Evolutionary conservation across 2,888 invertebrate genomes (phyloP), one percentile per base, ranked within the genome.

Genomic region (Macropis europaea): DNA sequence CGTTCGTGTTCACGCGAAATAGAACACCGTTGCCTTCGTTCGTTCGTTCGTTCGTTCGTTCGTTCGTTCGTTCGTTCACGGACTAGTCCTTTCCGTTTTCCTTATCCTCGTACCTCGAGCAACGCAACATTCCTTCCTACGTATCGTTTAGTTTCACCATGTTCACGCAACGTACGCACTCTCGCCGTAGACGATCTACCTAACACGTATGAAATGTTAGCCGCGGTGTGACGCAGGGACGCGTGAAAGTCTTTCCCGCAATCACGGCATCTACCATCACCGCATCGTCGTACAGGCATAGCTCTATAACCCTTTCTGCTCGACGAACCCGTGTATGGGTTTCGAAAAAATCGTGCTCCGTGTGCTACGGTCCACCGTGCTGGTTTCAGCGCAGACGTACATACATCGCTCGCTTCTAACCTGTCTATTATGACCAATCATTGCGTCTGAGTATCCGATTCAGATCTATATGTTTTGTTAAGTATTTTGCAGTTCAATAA

Each of bases 51-150:
- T 43, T 52, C 52, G 45, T 43, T 45, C 45, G 26, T 24, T 53
- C 43, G n/a, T 28, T 32, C 34, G 50, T 43, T 52, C 52, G 45
- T 43, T 45, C 45, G 26, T 24, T 53, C 43, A 19, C 30, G n/a
- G n/a, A n/a, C 22, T 13, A 17, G 43, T 40, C 15, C 28, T 13
- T 13, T 48, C 30, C 45, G 45, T 61, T 54, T 19, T 63, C 30
- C 38, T 69, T 61, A 45, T 36, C 42, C 17, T 74, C 54, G 48
- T 74, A 59, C 67, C 69, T 52, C 34, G 34, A 69, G 28, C 71
- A 79, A 71, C 63, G 50, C 42, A 75, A 80, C 81, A 81, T 81
- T 81, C 81, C 81, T 76, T 48, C 56, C 42, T 43, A 3, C 6
- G 1, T 57, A 24, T 61, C 42, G 28, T 79, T 73, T 48, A 64